Conservation (phyloP, 2,113 vertebrate species). For the Catharus bicknelli region DNA sequence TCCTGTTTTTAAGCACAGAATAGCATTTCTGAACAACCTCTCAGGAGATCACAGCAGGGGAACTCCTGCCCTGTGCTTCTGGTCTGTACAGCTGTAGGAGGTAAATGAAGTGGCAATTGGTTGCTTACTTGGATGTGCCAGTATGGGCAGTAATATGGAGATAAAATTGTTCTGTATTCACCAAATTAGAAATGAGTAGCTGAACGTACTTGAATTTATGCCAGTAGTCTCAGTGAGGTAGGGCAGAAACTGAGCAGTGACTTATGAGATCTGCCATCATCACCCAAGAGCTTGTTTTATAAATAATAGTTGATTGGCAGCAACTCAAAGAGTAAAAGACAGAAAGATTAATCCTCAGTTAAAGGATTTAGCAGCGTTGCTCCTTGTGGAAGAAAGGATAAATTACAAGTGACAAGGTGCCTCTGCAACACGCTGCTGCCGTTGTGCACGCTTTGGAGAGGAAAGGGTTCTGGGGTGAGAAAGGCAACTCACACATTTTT, state of each 20-base stretch:
- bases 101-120: neutral
- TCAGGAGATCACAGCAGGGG: neutral
- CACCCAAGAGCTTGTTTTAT: conserved; percentile 2
- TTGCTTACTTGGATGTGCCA: neutral
- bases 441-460: neutral
- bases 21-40: neutral
- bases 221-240: neutral
- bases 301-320: neutral
- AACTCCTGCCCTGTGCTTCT: neutral
- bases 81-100: fast-evolving
- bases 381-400: neutral
- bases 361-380: neutral
- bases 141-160: neutral
- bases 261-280: neutral
- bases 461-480: neutral
- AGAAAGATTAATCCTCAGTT: neutral
- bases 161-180: neutral
- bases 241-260: neutral
- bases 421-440: fast-evolving
- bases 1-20: neutral
- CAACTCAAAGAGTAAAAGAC: neutral
- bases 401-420: neutral
- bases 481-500: neutral
- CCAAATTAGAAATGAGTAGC: neutral
- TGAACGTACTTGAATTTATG: neutral